These are phyloP conservation scores for Psammodynastes pulverulentus DNA, from an alignment of 2,113 vertebrate genomes.

Conservation along the genomic window DNA sequence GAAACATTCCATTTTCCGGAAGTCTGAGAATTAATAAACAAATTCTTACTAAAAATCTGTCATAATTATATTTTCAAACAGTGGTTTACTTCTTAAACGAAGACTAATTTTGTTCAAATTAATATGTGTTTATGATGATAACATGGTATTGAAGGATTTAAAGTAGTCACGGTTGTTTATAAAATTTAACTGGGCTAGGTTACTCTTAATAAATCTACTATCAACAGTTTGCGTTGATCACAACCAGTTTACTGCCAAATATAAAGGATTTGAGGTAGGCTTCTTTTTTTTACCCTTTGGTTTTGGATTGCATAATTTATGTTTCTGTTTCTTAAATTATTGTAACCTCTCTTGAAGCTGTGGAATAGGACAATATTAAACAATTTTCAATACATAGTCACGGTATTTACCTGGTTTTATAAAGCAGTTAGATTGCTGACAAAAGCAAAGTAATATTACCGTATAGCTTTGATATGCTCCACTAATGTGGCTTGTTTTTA, in stretches of 20 bases:
- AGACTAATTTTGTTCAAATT: neutral
- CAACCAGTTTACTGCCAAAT: neutral
- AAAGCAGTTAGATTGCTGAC: neutral
- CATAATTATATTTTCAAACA: neutral
- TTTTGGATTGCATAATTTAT: neutral
- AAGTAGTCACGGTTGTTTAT: neutral
- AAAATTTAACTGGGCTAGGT: neutral
- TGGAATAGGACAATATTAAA: neutral
- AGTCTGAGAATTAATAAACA: neutral
- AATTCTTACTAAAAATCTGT: neutral
- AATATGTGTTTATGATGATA: neutral
- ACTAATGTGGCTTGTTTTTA: constrained; percentile 42
- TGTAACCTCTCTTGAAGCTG: neutral
- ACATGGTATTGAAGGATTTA: neutral
- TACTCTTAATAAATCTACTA: neutral
- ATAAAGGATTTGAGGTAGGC: neutral
- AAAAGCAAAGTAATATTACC: constrained; percentile 10
- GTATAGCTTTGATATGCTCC: constrained; percentile 28
- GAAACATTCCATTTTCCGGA: neutral
- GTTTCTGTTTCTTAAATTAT: neutral
- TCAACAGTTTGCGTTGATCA: neutral
- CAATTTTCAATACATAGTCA: too few relatives aligned
- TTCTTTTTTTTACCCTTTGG: neutral
- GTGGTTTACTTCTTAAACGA: neutral
- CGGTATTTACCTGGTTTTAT: neutral